Evolutionary conservation across 1,140 invertebrate species (phyloP), one percentile per base, ranked within the genome.

Genomic region (Tetranychus urticae): DNA sequence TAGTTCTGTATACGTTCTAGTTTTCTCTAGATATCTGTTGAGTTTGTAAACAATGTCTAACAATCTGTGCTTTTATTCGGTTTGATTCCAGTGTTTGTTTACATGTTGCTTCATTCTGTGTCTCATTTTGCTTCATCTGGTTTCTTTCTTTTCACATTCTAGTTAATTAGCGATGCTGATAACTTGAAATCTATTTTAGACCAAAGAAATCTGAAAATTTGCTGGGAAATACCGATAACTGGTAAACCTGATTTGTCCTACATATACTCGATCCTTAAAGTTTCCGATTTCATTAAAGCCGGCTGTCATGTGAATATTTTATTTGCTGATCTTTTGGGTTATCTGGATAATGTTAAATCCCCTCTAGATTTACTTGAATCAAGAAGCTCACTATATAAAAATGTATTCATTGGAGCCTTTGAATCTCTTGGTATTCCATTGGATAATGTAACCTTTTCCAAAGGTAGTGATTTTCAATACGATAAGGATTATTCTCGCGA

Each of bases 151-250:
- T 23, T 23, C 23, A 23, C 23, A 23, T 23, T 23, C 23, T 23
- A 23, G 23, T 23, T 23, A 23, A 23, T 23, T 23, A 23, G 23
- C 23, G 23, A 23, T 23, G 23, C 23, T 23, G 23, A 23, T 23
- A 23, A 23, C 23, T 23, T 23, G 23, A 23, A 23, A 23, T 23
- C 23, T 23, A 23, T 23, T 23, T 23, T 23, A 23, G 23, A 23
- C 23, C 23, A 23, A 23, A 23, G 23, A 23, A 23, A 23, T 23
- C 23, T 97, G 4, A 92, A 87, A 65, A 66, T 98, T 14, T 99
- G 99, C 73, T 99, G 96, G 96, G 94, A 96, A 56, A 98, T 93
- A 37, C 93, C 94, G 1, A 97, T 94, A 0, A 99, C 96, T 10
- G 96, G 96, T 1, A 86, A 84, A 67, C 96, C 96, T 59, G 96